Conservation (phyloP, 1,140 invertebrate species). For the Drosophila orosa region DNA sequence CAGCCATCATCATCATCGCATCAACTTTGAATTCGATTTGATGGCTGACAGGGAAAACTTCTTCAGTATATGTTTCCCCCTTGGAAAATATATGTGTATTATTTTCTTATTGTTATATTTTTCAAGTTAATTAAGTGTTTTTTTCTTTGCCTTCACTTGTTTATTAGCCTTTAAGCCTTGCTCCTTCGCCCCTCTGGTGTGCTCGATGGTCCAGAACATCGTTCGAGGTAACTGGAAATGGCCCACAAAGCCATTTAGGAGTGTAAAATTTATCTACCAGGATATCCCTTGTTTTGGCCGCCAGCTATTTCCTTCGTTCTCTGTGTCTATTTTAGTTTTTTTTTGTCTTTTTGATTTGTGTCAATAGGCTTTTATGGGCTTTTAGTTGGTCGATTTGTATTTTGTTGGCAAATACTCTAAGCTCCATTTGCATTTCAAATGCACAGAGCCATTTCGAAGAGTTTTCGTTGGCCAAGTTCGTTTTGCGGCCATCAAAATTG, state of each 20-base stretch:
- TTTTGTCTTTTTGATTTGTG: conserved; percentile 58
- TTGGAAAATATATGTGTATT: neutral
- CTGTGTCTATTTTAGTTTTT: conserved; percentile 2
- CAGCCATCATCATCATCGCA: conserved; percentile 33
- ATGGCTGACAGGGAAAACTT: conserved; percentile 21
- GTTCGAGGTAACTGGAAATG: conserved; percentile 11
- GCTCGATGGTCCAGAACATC: neutral
- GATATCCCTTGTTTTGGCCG: conserved; percentile 6
- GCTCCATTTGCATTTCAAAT: conserved; percentile 22
- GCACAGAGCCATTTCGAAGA: conserved; percentile 28
- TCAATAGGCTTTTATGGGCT: conserved; percentile 69
- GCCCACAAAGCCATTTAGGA: conserved; percentile 22
- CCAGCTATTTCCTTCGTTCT: neutral
- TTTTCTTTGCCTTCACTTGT: neutral
- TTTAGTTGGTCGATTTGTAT: conserved; percentile 60
- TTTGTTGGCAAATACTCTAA: conserved; percentile 8
- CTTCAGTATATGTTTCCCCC: conserved; percentile 5
- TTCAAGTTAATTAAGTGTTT: neutral
- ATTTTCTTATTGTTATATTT: neutral
- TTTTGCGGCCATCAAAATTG: conserved; percentile 29
- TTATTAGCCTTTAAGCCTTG: neutral
- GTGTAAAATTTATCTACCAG: conserved; percentile 14
- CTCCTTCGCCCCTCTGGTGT: neutral
- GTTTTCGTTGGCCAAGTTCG: conserved; percentile 5
- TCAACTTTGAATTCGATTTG: conserved; percentile 60